Conservation (phyloP, 1,140 invertebrate species). For the Agrilus planipennis region DNA sequence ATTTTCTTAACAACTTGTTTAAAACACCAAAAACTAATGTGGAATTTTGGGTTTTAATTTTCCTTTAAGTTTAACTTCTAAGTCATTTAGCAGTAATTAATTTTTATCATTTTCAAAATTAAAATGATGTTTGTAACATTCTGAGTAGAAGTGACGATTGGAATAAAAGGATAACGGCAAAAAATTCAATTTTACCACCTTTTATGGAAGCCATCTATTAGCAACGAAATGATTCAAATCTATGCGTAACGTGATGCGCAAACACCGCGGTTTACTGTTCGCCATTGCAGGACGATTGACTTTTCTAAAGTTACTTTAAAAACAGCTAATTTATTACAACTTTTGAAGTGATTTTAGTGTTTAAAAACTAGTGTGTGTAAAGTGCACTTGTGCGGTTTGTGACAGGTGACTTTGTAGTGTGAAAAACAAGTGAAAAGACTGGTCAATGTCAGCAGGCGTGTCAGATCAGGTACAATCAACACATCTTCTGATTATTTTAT, state of each 20-base stretch:
- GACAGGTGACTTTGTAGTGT: slow-evolving; percentile 15
- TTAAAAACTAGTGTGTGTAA: slow-evolving; percentile 1
- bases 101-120: not conserved
- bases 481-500: slow-evolving; percentile 25
- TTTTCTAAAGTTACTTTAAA: slow-evolving; percentile 10
- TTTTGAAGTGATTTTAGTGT: slow-evolving; percentile 2
- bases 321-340: slow-evolving; percentile 1
- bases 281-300: slow-evolving; percentile 26
- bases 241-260: slow-evolving; percentile 8
- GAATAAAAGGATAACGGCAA: not conserved
- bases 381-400: slow-evolving; percentile 13
- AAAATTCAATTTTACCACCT: no score
- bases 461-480: slow-evolving; percentile 49
- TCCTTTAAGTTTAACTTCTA: not conserved
- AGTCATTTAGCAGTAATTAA: not conserved
- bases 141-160: not conserved
- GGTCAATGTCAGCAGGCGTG: slow-evolving; percentile 58
- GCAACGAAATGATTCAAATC: no score
- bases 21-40: no score
- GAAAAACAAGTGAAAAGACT: slow-evolving; percentile 29
- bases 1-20: no score
- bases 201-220: no score
- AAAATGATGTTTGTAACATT: not conserved
- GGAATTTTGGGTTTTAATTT: no score
- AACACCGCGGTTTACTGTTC: slow-evolving; percentile 17